Conservation (phyloP, 2,113 vertebrate genomes). For the Sinocyclocheilus rhinocerous region DNA sequence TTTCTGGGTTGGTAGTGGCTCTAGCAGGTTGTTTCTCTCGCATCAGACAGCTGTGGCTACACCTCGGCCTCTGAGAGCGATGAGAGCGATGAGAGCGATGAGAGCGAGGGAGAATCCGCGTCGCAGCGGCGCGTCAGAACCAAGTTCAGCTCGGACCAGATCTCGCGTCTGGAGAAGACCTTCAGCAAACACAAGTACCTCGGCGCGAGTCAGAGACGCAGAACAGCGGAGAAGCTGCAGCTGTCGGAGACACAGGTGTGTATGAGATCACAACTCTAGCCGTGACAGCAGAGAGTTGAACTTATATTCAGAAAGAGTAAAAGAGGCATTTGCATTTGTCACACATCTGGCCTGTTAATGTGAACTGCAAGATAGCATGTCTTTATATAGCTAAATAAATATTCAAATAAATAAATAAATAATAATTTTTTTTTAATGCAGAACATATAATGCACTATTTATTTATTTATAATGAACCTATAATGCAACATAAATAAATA, state of each 20-base stretch:
- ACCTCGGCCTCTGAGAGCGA: conserved; percentile 69
- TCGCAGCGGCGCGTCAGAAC: no score
- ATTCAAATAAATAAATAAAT: no score
- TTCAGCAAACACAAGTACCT: conserved; percentile 79
- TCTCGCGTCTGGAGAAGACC: conserved; percentile 77
- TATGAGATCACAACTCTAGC: no score
- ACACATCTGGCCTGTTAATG: not conserved
- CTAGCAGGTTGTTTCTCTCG: not conserved
- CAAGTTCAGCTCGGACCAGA: conserved; percentile 79
- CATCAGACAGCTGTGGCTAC: conserved; percentile 64
- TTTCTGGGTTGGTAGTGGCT: not conserved
- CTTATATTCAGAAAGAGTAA: not conserved
- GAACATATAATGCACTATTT: no score
- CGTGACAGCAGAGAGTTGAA: not conserved
- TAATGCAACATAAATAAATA: no score
- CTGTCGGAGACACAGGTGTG: conserved; percentile 83
- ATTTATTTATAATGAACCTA: no score
- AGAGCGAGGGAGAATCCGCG: conserved; percentile 62
- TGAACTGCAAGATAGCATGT: no score
- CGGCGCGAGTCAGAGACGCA: conserved; percentile 71
- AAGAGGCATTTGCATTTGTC: not conserved
- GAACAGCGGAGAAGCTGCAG: conserved; percentile 69
- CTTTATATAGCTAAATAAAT: no score
- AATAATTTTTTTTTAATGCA: no score
- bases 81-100: no score